Percentiles rank a stretch among this genome's conserved stretches.
phyloP scores from a whole-genome alignment of 2,113 vertebrate species.

The Anoura caudifer region DNA sequence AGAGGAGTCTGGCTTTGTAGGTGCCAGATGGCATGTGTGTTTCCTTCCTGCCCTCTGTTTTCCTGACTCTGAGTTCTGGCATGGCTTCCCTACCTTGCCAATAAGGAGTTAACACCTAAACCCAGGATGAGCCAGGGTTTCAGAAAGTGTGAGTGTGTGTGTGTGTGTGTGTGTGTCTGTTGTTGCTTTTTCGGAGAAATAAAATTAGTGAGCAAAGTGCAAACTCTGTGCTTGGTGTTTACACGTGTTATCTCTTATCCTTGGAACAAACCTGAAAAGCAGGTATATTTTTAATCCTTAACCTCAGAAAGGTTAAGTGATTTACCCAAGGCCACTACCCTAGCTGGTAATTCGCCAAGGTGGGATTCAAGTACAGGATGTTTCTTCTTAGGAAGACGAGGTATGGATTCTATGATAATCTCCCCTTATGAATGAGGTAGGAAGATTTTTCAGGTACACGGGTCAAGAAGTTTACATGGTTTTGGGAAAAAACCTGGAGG shows the following conservation, averaged over 20 bases:
- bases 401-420: background rate
- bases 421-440: background rate
- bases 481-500: background rate
- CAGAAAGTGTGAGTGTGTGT: background rate
- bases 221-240: constrained; percentile 3
- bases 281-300: constrained; percentile 3
- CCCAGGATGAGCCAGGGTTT: background rate
- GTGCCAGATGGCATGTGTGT: background rate
- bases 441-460: background rate
- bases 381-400: background rate
- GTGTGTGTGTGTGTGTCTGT: background rate
- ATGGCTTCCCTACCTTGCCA: background rate
- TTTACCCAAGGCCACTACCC: background rate
- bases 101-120: background rate
- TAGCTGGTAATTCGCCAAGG: background rate
- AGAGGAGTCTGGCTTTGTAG: background rate
- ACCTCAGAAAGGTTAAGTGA: background rate
- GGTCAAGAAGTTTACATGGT: background rate
- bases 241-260: background rate
- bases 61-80: background rate
- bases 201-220: background rate
- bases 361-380: background rate
- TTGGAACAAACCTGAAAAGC: background rate
- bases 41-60: background rate
- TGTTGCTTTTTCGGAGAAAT: background rate